Evolutionary conservation across 1,140 invertebrate genomes (phyloP), one percentile per base, ranked within the genome.

Genomic region (Dinoponera quadriceps): DNA sequence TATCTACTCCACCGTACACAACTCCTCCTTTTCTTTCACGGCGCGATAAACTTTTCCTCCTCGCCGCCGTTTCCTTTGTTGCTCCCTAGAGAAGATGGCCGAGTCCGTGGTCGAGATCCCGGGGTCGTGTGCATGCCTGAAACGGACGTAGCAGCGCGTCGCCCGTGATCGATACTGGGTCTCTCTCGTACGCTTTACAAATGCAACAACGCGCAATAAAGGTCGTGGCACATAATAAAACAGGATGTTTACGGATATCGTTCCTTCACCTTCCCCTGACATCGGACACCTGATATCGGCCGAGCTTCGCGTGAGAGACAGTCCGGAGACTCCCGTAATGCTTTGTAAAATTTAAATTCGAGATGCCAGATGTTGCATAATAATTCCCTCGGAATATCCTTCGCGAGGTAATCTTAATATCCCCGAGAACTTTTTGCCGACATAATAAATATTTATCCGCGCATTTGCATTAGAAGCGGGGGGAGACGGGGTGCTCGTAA

Each of bases 341-440:
- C 51, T 80, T 80, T 71, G 75, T 59, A 80, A 80, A 71, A 80
- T 80, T 80, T 80, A 80, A 80, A 80, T 80, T 80, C 54, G 72
- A 78, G 72, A 87, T 87, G 65, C 65, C 65, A 80, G 75, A 80
- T 80, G 51, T 80, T 80, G 75, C 75, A 80, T 83, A 87, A 87
- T 86, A 86, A 83, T 78, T 86, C 80, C 38, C 49, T 25, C 25
- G 72, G 38, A 57, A 62, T 44, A 44, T n/a, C 73, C 29, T 18
- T 59, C 16, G 49, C 38, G 27, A 55, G 75, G 51, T 69, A 80
- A 80, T 80, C 75, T 78, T 66, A 78, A 78, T 78, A 78, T 55
- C 75, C 3, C 14, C 33, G 29, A 25, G n/a, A 71, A 80, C 65
- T 80, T 80, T 57, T 13, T 48, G 65, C 65, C n/a, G 75, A 44